Base-by-base conservation (phyloP, 2,888 invertebrate genomes). In the Gymnosoma rotundatum region DNA sequence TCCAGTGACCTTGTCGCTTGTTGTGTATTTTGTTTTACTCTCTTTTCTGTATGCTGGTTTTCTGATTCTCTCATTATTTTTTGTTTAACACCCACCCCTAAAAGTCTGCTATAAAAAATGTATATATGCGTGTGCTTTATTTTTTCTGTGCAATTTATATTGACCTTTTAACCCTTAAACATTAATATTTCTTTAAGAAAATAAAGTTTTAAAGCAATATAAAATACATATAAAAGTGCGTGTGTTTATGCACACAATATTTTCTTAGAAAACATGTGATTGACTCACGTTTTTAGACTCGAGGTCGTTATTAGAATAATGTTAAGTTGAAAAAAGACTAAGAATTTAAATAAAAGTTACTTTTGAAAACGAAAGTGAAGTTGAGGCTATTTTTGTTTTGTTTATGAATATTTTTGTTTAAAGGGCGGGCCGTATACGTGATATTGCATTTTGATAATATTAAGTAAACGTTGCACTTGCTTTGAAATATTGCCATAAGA, bases 1-100 rank as follows among this genome's bases (percentile, higher is more conserved):
- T 90, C 89, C 90, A 88, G 79, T 89, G 88, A 86, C 90, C 90
- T 90, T 90, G 90, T 73, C 21, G 72, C n/a, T 67, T 66, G 67
- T 38, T 7, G 12, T 58, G 4, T 52, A 12, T 42, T 54, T 60
- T 16, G 38, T 36, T 14, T n/a, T 10, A 18, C 21, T 58, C 21
- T 64, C 58, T 58, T 16, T 21, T 58, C 18, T 42, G 4, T n/a
- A 52, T 50, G 9, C 8, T 25, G 14, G 20, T 48, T 21, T 7
- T 8, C 20, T 21, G 10, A 42, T 32, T 21, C 18, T 76, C 66
- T 48, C 45, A 25, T 42, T 42, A 45, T 21, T 10, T 25, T 21
- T 2, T 21, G 16, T 54, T 6, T 42, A n/a, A 60, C 60, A 48
- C 50, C 56, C 67, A 78, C 61, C 67, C 60, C 45, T 18, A 58